Conservation (phyloP, 23 tunicate genomes). For the Ciona savignyi region DNA sequence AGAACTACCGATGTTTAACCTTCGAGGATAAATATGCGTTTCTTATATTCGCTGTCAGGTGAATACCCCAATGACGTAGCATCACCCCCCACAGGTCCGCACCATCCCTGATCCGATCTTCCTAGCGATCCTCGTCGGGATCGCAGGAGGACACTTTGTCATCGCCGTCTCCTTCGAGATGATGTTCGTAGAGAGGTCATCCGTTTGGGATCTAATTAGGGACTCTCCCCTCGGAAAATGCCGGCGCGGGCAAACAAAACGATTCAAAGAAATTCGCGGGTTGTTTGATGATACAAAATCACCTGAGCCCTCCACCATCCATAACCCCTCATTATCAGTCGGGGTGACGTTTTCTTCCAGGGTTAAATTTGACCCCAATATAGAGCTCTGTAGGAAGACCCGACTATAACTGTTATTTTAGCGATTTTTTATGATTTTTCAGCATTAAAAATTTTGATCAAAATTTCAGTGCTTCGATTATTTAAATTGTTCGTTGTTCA, state of each 20-base stretch:
- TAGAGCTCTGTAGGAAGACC: neutral
- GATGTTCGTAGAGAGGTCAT: constrained; percentile 43
- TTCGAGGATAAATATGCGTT: no score
- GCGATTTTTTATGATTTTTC: no score
- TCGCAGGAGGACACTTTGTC: constrained; percentile 50
- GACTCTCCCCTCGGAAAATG: neutral
- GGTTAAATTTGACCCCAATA: neutral
- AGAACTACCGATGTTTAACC: no score
- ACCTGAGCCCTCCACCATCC: neutral
- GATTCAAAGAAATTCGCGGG: constrained; percentile 16
- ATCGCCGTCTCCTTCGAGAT: constrained; percentile 55
- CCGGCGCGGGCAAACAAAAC: neutral
- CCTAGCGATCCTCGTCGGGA: constrained; percentile 18
- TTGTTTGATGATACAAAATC: neutral
- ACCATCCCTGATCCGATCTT: constrained; percentile 51
- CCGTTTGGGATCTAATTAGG: constrained; percentile 17
- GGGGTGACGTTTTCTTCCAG: neutral
- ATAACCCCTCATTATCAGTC: neutral
- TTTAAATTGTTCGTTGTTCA: no score
- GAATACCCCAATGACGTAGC: no score
- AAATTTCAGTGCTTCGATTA: no score
- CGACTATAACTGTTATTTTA: neutral
- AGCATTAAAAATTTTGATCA: no score
- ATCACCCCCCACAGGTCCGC: constrained; percentile 13
- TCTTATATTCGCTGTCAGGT: no score